Base-by-base conservation (phyloP, 2,113 vertebrate genomes). In the Psilopsiagon aymara region DNA sequence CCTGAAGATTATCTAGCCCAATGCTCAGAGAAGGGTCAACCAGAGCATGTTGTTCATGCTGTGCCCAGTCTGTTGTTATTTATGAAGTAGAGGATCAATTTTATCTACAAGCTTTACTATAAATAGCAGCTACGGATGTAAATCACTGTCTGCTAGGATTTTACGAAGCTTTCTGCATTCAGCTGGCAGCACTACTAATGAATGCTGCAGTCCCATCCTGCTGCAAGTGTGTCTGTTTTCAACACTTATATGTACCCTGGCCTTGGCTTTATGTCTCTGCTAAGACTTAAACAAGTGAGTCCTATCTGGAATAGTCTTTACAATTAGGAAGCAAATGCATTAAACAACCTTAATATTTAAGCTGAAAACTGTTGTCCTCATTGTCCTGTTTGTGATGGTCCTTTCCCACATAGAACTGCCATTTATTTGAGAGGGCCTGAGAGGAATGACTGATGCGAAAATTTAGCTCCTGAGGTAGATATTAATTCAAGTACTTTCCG, bases 21-120 rank as follows among this genome's bases (percentile, higher is more conserved):
- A 4, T 11, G 33, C 44, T 59, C 7, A 29, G n/a, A 70, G 41
- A 62, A 80, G 13, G 16, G 20, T 51, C 21, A 63, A 9, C 28
- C 27, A 27, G 4, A 59, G 21, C 37, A 35, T 41, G 13, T 66
- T 88, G 37, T 41, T 67, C 28, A 49, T 1, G 2, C 51, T 0
- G 0, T 44, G 57, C 10, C 41, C 24, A 27, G 12, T 66, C 39
- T 0, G 0, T 47, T 59, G 6, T 71, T 70, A 25, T 51, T 60
- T 53, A 37, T 23, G 35, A 51, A 86, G 11, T 8, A 78, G 53
- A 63, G 68, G 57, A 84, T 53, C 39, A 74, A 70, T 44, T 37
- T 41, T 12, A 41, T 53, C 46, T 92, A 25, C 46, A 62, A 21
- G 43, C 24, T 89, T 94, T 74, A 78, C 57, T 82, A 60, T 53